phyloP scores from a whole-genome alignment of 2,797 vertebrate genomes.

The Phalloptychus januarius region DNA sequence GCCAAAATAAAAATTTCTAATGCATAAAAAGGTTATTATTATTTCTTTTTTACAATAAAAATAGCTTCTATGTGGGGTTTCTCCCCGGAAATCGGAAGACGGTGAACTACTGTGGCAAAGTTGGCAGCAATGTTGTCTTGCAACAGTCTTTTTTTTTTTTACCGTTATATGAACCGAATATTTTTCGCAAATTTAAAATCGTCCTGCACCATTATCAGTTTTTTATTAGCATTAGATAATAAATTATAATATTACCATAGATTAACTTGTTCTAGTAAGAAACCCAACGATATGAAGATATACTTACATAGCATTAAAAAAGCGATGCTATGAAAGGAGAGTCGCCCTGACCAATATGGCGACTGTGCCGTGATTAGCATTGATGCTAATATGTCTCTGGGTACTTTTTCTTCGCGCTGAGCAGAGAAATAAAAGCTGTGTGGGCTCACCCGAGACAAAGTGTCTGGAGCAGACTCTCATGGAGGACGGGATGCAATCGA shows the following conservation, averaged over 20 bases:
- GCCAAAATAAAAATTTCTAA: not conserved
- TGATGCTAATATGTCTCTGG: not conserved
- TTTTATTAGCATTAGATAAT: not conserved
- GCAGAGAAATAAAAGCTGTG: not conserved
- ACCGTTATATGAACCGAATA: not conserved
- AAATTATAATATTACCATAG: not conserved
- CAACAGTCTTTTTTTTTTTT: too few relatives aligned
- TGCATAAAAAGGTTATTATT: not conserved
- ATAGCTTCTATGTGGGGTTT: not conserved
- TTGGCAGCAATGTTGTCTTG: too few relatives aligned
- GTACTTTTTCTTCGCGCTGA: not conserved
- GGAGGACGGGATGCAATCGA: not conserved
- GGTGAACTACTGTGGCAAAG: too few relatives aligned
- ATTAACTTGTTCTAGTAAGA: not conserved
- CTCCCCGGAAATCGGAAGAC: not conserved
- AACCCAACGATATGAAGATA: not conserved
- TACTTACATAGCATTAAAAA: not conserved
- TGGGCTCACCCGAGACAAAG: slow-evolving; percentile 16
- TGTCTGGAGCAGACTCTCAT: slow-evolving; percentile 28
- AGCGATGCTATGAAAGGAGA: too few relatives aligned
- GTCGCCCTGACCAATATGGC: slow-evolving; percentile 6
- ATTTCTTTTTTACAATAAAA: not conserved
- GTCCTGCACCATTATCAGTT: not conserved
- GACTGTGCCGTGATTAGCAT: too few relatives aligned
- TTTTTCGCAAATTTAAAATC: not conserved